Base-by-base conservation (phyloP, 2,113 vertebrate genomes). In the Scortum barcoo region DNA sequence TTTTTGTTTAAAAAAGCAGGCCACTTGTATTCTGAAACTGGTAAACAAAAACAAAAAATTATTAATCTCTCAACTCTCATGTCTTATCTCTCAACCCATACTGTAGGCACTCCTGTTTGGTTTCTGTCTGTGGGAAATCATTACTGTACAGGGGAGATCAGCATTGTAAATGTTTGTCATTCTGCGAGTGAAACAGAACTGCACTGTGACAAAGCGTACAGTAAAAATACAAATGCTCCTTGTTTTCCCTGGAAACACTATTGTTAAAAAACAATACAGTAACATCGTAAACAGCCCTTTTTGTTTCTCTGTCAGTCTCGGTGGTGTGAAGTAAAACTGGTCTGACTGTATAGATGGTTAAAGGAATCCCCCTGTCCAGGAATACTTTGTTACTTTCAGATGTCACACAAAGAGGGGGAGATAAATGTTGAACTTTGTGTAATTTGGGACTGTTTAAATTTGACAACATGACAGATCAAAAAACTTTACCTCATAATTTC, bases 361-460 rank as follows among this genome's bases (percentile, higher is more conserved):
- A 16, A 7, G 30, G 20, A 67, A 60, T 17, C 17, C 40, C 60
- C 61, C 19, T n/a, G 1, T 2, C n/a, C 22, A 28, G 3, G 1
- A n/a, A 19, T 13, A 20, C 0, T 10, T 60, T 10, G 30, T 12
- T 61, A 20, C 33, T 62, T 57, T 3, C 20, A 67, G 19, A 17
- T 5, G 17, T 48, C 6, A 19, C 16, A 19, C 19, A 20, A 50
- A 48, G 17, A 48, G 7, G 19, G 48, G 19, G 2, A 16, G 1
- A 7, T 63, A 8, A 42, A 66, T 7, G 7, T 50, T 58, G 1
- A 50, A n/a, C n/a, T 76, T 11, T 57, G 67, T 81, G 87, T 80
- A 66, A 85, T 79, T 13, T 68, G 28, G 83, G 76, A 75, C 2
- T 70, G 7, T 83, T 84, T 74, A n/a, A 20, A 24, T 58, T 28